phyloP scores from a whole-genome alignment of 2,888 invertebrate species.

The Protodeltote pygarga region DNA sequence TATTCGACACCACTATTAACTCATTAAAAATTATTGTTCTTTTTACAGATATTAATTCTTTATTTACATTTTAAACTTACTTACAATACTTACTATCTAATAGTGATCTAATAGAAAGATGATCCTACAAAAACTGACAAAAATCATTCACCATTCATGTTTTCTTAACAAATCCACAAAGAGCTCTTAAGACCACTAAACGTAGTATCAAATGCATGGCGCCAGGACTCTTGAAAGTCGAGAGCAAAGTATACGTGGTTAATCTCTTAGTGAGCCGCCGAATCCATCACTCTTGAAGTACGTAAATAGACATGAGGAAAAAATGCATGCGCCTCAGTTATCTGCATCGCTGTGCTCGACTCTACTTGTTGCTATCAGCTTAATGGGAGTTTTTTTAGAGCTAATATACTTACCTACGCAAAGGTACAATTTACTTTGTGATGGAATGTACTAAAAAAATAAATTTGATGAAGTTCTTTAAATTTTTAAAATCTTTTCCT shows the following conservation, averaged over 20 bases:
- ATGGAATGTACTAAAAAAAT: not conserved
- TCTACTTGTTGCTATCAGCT: constrained; percentile 50
- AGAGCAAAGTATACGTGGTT: constrained; percentile 48
- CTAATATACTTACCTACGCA: constrained; percentile 15
- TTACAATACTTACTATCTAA: no score
- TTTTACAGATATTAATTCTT: no score
- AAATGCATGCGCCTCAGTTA: constrained; percentile 75
- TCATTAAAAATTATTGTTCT: no score
- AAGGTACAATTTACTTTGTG: not conserved
- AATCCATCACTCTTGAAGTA: constrained; percentile 62
- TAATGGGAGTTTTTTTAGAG: constrained; percentile 56
- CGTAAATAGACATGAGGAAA: constrained; percentile 73
- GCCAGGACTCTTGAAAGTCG: constrained; percentile 61
- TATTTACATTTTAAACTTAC: no score
- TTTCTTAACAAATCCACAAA: constrained; percentile 43
- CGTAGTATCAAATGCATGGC: constrained; percentile 65
- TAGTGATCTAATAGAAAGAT: constrained; percentile 13
- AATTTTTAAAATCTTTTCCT: no score
- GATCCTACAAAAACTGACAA: constrained; percentile 21
- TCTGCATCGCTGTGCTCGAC: constrained; percentile 45
- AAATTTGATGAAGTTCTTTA: no score
- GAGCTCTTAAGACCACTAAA: constrained; percentile 50
- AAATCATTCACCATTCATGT: constrained; percentile 26
- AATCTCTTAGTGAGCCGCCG: constrained; percentile 66
- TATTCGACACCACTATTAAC: no score